phyloP scores from a whole-genome alignment of 2,888 invertebrate species.

The Morinoia aosen region DNA sequence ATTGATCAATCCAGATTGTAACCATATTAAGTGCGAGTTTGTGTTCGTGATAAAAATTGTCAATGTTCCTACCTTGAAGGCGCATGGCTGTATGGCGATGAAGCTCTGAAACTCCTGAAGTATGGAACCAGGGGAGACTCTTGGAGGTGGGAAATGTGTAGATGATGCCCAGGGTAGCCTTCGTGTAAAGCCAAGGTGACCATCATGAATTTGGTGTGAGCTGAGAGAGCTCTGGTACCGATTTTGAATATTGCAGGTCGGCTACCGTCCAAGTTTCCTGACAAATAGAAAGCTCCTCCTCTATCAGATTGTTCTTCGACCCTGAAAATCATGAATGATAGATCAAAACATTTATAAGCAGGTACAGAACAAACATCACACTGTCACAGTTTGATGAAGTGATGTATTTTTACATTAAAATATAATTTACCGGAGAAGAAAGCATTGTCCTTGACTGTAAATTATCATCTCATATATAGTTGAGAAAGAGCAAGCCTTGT shows the following conservation, averaged over 20 bases:
- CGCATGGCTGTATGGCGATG: constrained; percentile 55
- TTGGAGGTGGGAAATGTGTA: constrained; percentile 69
- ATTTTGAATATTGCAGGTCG: constrained; percentile 70
- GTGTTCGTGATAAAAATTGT: too few species aligned
- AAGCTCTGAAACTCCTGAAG: constrained; percentile 58
- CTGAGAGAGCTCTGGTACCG: not conserved
- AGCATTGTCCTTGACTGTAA: too few species aligned
- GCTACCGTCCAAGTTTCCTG: constrained; percentile 70
- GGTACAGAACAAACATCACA: too few species aligned
- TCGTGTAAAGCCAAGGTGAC: constrained; percentile 71
- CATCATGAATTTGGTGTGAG: constrained; percentile 70
- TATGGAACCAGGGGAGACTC: constrained; percentile 57
- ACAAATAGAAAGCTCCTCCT: constrained; percentile 70
- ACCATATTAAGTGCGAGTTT: too few species aligned
- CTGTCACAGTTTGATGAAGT: too few species aligned
- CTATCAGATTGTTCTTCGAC: constrained; percentile 66
- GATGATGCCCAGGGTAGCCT: constrained; percentile 72
- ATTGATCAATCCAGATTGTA: too few species aligned
- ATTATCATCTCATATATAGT: too few species aligned
- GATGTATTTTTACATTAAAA: too few species aligned
- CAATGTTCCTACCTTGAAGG: constrained; percentile 54
- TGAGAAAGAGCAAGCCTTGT: too few species aligned
- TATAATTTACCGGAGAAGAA: too few species aligned
- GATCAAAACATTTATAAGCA: too few species aligned
- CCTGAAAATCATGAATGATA: not conserved